Conservation (phyloP, 2,113 vertebrate genomes). For the Orientallactaga bullata region DNA sequence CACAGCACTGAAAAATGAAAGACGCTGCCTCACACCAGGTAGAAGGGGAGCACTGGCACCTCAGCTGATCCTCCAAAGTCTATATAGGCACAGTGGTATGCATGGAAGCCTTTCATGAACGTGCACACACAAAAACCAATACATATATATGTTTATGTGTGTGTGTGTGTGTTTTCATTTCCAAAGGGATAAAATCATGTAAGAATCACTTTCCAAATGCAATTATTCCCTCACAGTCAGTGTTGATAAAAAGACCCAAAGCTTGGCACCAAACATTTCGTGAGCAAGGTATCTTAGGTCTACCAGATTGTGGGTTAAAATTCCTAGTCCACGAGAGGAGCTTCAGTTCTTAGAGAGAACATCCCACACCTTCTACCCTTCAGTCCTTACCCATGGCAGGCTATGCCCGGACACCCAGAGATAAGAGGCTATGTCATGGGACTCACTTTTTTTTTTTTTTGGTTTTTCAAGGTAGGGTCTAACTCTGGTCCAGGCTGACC, state of each 20-base stretch:
- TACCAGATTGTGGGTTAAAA: background rate
- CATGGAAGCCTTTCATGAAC: too few relatives aligned
- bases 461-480: too few relatives aligned
- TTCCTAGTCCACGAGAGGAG: background rate
- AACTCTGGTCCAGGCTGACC: too few relatives aligned
- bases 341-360: background rate
- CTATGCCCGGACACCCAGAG: background rate
- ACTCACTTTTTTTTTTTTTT: accelerated
- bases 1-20: too few relatives aligned
- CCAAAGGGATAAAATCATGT: background rate
- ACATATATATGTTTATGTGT: too few relatives aligned
- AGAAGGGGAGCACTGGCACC: too few relatives aligned
- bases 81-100: too few relatives aligned
- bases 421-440: background rate
- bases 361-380: too few relatives aligned
- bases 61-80: too few relatives aligned
- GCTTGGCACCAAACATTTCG: background rate
- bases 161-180: background rate
- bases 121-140: too few relatives aligned
- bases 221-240: background rate
- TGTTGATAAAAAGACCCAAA: background rate
- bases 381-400: background rate
- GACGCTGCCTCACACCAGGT: too few relatives aligned
- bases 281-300: background rate
- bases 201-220: background rate